Conservation (phyloP, 2,113 vertebrate genomes). For the Lycaon pictus region DNA sequence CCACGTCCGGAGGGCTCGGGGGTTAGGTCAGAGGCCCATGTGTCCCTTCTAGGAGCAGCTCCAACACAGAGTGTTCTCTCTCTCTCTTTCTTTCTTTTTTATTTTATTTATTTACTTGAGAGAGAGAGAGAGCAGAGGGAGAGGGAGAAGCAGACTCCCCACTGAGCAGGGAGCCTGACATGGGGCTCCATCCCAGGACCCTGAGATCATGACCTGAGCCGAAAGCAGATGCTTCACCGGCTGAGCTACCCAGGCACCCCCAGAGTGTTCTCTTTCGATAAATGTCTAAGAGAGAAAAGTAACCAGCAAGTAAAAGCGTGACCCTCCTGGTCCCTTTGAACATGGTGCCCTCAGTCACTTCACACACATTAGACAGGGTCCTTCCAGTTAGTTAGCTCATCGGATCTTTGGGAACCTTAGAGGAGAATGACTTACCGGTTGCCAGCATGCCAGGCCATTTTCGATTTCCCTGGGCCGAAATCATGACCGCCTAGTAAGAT, state of each 20-base stretch:
- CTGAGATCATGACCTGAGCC: too few species aligned
- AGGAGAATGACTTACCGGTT: background rate
- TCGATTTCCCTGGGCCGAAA: background rate
- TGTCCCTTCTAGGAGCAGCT: background rate
- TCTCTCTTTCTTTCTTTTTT: too few species aligned
- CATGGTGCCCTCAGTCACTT: background rate
- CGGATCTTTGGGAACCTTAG: background rate
- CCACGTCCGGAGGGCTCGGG: background rate
- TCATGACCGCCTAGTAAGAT: background rate
- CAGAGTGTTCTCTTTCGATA: fast-evolving
- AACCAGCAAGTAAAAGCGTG: fast-evolving
- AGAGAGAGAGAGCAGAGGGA: too few species aligned
- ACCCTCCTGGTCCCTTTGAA: background rate
- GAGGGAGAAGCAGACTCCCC: too few species aligned
- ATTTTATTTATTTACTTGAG: too few species aligned
- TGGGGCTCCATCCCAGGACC: too few species aligned
- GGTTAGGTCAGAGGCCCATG: too few species aligned
- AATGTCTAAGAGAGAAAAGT: background rate
- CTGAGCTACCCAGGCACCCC: too few species aligned
- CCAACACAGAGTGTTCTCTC: fast-evolving
- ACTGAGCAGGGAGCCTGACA: too few species aligned
- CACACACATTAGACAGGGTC: background rate
- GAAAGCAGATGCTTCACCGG: too few species aligned
- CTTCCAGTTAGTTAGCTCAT: background rate
- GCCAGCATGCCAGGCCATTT: background rate